Evolutionary conservation across 2,888 invertebrate genomes (phyloP), one percentile per base, ranked within the genome.

Genomic region (Isoperla grammatica): DNA sequence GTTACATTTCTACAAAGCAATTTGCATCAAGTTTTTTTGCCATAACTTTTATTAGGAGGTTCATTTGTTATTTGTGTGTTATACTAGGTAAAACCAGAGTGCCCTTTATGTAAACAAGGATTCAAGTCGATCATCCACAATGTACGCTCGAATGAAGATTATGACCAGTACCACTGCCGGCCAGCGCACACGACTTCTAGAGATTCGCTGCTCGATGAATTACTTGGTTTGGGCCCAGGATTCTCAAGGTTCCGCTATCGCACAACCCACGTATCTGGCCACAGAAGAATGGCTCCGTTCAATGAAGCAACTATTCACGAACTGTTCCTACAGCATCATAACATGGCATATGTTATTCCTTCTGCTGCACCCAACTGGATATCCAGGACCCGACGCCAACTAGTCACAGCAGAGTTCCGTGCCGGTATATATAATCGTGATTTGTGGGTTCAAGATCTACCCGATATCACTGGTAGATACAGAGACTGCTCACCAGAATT

Each of bases 71-170:
- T 13, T 56, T 42, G 40, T 49, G 53, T 65, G 60, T 62, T 60
- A 64, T 60, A 56, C 29, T 71, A 89, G 88, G 88, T 95, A 12
- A 95, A 95, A 76, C 84, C 94, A 0, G 94, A 90, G 71, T 95
- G 95, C 74, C 97, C 97, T 0, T 77, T 97, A 0, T 97, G 97
- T 75, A 96, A 97, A 72, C 90, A 93, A 72, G 81, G 85, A 2
- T 96, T 96, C 73, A 88, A 86, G 68, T 88, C 89, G 6, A 96
- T 96, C 60, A 90, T 95, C 63, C 93, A 95, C 75, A 95, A 93
- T 81, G 90, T 95, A 2, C 84, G 88, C 66, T 89, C 92, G 0
- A 87, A 87, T 71, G 83, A 86, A 65, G 90, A 93, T 68, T 95
- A 91, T 74, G 95, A 96, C 68, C 88, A 93, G 71, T 91, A 94